Conservation (phyloP, 2,797 vertebrate genomes). For the Oceanodroma leucorhoa region DNA sequence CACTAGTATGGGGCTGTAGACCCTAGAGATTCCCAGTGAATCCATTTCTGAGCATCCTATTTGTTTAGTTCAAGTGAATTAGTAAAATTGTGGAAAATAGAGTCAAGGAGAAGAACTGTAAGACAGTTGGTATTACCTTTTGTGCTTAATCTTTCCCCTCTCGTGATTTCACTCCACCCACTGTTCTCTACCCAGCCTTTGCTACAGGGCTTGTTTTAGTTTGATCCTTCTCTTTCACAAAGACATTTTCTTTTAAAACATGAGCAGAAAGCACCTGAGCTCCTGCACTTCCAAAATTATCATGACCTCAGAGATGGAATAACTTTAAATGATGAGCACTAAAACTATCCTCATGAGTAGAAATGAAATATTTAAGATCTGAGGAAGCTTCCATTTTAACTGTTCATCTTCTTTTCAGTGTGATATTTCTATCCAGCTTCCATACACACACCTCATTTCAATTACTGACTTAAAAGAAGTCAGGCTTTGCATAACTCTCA, state of each 20-base stretch:
- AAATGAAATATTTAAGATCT: constrained; percentile 45
- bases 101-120: not conserved
- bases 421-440: not conserved
- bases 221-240: not conserved
- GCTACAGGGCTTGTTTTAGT: not conserved
- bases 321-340: constrained; percentile 27
- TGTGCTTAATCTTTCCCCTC: not conserved
- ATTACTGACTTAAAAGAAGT: not conserved
- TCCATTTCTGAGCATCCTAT: not conserved
- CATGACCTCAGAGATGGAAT: not conserved
- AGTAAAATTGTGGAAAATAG: not conserved
- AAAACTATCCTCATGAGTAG: constrained; percentile 19
- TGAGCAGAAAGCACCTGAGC: not conserved
- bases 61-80: not conserved
- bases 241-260: not conserved
- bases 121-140: not conserved
- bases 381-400: constrained; percentile 31
- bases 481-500: not conserved
- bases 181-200: not conserved
- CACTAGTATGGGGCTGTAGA: not conserved
- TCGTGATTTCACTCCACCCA: not conserved
- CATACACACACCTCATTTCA: not conserved
- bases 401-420: constrained; percentile 5
- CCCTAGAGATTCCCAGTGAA: not conserved
- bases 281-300: not conserved